Evolutionary conservation across 2,113 vertebrate genomes (phyloP).

Genomic region (Herpailurus yagouaroundi): DNA sequence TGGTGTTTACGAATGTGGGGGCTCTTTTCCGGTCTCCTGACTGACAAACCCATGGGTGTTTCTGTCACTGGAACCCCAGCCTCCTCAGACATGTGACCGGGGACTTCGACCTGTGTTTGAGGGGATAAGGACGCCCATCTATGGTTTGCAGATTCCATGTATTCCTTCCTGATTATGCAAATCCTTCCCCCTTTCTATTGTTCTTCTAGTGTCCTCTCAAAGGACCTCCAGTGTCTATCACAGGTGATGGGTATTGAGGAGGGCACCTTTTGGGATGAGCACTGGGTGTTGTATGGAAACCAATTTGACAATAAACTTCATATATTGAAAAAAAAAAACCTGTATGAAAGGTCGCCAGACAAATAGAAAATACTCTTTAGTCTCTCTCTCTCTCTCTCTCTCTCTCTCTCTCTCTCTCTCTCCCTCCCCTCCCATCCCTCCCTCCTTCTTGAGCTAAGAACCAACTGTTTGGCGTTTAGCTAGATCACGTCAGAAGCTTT

Average conservation of each 20-base stretch:
- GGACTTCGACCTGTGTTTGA: background rate
- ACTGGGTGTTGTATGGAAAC: too few relatives aligned
- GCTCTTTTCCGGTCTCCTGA: background rate
- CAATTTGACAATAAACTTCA: too few relatives aligned
- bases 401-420: too few relatives aligned
- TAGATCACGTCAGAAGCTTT: constrained; percentile 33
- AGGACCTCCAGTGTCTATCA: constrained; percentile 36
- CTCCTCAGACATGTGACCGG: background rate
- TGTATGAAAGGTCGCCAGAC: background rate
- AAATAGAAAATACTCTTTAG: constrained; percentile 1
- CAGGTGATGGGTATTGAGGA: too few relatives aligned
- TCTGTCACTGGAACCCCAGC: background rate
- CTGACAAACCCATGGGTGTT: background rate
- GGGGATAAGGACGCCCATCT: background rate
- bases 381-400: background rate
- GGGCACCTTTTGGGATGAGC: too few relatives aligned
- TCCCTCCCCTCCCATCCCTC: background rate
- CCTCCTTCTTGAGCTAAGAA: background rate
- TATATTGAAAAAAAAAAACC: background rate
- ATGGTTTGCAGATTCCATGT: background rate
- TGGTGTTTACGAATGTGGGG: background rate
- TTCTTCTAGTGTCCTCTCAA: background rate
- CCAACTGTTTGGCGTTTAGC: background rate
- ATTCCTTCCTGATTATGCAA: constrained; percentile 17
- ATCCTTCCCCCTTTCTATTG: background rate